Percentiles rank a stretch among this genome's conserved stretches.
These are phyloP conservation scores for Cottus gobio DNA, from an alignment of 2,113 vertebrate genomes.

Conservation along the genomic window DNA sequence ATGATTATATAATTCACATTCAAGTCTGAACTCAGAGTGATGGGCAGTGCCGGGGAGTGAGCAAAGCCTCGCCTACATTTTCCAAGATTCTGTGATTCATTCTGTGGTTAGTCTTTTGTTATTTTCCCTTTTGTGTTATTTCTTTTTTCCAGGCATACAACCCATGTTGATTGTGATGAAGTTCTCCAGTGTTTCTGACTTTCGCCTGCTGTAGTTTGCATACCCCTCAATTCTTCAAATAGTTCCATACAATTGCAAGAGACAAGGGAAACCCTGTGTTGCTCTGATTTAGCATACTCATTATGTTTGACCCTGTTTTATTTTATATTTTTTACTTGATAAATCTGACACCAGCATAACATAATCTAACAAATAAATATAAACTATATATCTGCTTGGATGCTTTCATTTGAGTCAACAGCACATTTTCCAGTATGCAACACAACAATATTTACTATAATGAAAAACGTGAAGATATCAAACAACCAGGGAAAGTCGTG, in stretches of 20 bases:
- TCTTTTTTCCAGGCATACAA: slow-evolving; percentile 32
- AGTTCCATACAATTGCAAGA: not conserved
- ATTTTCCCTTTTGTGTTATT: not conserved
- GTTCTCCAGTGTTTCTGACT: slow-evolving; percentile 5
- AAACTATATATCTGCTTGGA: not conserved
- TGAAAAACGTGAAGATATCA: not conserved
- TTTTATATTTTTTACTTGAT: not conserved
- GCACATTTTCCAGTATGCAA: not conserved
- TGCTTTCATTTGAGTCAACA: not conserved
- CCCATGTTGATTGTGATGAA: not conserved
- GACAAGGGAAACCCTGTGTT: slow-evolving; percentile 23
- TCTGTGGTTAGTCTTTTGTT: slow-evolving; percentile 40
- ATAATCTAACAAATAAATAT: not conserved
- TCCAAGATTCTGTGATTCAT: slow-evolving; percentile 74
- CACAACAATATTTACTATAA: too few relatives aligned
- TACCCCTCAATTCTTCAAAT: slow-evolving; percentile 24
- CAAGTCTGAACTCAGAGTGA: slow-evolving; percentile 65
- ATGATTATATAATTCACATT: slow-evolving; percentile 71
- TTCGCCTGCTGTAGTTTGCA: slow-evolving; percentile 27
- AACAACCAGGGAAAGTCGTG: slow-evolving; percentile 12
- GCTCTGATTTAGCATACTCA: not conserved
- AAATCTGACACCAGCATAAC: not conserved
- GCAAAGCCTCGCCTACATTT: slow-evolving; percentile 66
- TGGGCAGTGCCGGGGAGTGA: slow-evolving; percentile 41
- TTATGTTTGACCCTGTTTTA: not conserved